phyloP scores from a whole-genome alignment of 2,888 invertebrate species.

The Orthosia incerta region DNA sequence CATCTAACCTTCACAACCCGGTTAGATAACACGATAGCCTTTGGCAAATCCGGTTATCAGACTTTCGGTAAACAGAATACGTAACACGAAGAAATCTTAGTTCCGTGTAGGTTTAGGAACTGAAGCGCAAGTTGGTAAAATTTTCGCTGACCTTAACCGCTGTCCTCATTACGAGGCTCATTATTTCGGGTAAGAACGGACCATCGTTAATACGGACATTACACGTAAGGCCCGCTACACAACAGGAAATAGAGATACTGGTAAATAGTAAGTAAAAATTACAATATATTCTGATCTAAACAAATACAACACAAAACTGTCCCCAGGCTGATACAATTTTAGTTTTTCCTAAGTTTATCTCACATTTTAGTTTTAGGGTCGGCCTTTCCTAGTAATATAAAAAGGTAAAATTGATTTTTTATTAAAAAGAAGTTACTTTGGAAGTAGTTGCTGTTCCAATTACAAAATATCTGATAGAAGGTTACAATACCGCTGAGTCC shows the following conservation, averaged over 20 bases:
- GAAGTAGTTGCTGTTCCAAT: not conserved
- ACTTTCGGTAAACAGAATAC: slow-evolving; percentile 10
- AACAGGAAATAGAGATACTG: not conserved
- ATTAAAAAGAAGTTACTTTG: not conserved
- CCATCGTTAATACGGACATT: not conserved
- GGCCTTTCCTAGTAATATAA: not conserved
- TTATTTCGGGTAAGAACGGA: slow-evolving; percentile 5
- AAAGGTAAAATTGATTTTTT: too few species aligned
- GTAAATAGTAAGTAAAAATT: not conserved
- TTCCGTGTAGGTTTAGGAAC: slow-evolving; percentile 44
- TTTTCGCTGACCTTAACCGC: slow-evolving; percentile 6
- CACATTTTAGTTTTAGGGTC: not conserved
- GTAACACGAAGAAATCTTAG: slow-evolving; percentile 8
- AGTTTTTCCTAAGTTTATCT: too few species aligned
- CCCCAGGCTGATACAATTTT: too few species aligned
- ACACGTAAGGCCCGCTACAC: not conserved
- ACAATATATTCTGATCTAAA: not conserved
- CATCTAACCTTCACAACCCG: not conserved
- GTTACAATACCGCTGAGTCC: not conserved
- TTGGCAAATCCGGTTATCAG: not conserved
- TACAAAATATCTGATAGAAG: not conserved
- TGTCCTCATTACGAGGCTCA: not conserved
- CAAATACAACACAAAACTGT: not conserved
- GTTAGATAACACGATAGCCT: not conserved
- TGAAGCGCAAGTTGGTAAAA: slow-evolving; percentile 9